These are phyloP conservation scores for Willisornis vidua DNA, from an alignment of 2,113 vertebrate genomes.

Conservation along the genomic window DNA sequence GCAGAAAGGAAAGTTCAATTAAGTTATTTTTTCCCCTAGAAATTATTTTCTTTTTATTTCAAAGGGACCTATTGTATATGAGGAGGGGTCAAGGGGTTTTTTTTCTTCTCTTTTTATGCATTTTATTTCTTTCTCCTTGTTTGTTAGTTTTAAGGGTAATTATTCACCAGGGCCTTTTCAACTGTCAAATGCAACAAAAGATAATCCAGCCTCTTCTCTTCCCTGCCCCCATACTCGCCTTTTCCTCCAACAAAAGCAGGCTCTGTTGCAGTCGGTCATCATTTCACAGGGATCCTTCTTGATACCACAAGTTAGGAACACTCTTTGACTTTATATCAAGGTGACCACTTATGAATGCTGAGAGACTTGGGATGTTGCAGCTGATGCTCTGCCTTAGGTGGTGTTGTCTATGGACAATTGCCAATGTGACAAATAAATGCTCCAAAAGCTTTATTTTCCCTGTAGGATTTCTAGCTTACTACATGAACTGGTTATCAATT, in stretches of 20 bases:
- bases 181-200: slow-evolving; percentile 85
- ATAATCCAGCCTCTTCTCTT: slow-evolving; percentile 63
- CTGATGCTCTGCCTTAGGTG: slow-evolving; percentile 15
- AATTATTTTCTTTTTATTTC: slow-evolving; percentile 32
- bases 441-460: not conserved
- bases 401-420: not conserved
- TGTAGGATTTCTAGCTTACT: not conserved
- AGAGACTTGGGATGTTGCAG: not conserved
- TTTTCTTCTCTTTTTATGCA: not conserved
- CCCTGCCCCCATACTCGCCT: slow-evolving; percentile 25
- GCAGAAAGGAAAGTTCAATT: not conserved
- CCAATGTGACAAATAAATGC: not conserved
- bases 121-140: slow-evolving; percentile 66
- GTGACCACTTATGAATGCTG: not conserved
- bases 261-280: slow-evolving; percentile 63
- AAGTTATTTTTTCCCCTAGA: not conserved
- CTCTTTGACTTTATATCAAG: slow-evolving; percentile 40
- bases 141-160: slow-evolving; percentile 82
- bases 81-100: not conserved
- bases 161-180: slow-evolving; percentile 88
- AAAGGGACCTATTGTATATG: not conserved
- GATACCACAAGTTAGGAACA: slow-evolving; percentile 7
- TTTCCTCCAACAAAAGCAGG: slow-evolving; percentile 75
- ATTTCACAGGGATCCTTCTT: slow-evolving; percentile 30
- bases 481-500: slow-evolving; percentile 10